These are phyloP conservation scores for Chrysolina haemoptera DNA, from an alignment of 2,888 invertebrate species.

Conservation along the genomic window DNA sequence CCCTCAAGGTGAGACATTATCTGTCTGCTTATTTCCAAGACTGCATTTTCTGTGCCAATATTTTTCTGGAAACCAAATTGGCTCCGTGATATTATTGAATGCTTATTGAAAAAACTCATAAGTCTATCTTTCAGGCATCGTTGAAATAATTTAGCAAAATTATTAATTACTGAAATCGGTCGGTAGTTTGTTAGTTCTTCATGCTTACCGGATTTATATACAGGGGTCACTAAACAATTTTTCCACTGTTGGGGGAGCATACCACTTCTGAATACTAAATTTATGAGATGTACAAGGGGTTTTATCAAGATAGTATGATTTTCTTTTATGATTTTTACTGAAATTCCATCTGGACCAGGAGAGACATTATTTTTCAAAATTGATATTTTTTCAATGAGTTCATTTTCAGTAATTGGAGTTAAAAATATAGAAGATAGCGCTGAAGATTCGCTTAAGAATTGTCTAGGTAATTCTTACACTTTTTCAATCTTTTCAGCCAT, in stretches of 20 bases:
- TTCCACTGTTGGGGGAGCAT: conserved; percentile 13
- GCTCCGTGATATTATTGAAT: no score
- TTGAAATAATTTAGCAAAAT: conserved; percentile 17
- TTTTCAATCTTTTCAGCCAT: conserved; percentile 9
- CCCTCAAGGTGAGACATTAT: no score
- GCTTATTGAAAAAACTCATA: no score
- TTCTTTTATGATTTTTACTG: neutral
- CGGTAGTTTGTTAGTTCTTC: neutral
- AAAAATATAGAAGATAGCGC: neutral
- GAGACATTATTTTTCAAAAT: conserved; percentile 1
- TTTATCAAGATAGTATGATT: conserved; percentile 1
- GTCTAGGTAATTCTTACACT: conserved; percentile 14
- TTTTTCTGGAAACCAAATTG: no score
- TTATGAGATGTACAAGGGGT: conserved; percentile 17
- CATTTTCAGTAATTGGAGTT: neutral
- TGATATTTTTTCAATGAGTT: neutral
- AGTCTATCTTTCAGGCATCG: neutral
- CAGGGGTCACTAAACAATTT: conserved; percentile 10
- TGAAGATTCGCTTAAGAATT: conserved; percentile 16
- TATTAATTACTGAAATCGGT: neutral
- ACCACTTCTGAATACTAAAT: conserved; percentile 12
- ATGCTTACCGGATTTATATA: conserved; percentile 16
- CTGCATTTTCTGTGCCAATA: no score
- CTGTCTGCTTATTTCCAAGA: no score
- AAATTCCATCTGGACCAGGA: conserved; percentile 19